Base-by-base conservation (phyloP, 2,113 vertebrate genomes). In the Gallinago media region DNA sequence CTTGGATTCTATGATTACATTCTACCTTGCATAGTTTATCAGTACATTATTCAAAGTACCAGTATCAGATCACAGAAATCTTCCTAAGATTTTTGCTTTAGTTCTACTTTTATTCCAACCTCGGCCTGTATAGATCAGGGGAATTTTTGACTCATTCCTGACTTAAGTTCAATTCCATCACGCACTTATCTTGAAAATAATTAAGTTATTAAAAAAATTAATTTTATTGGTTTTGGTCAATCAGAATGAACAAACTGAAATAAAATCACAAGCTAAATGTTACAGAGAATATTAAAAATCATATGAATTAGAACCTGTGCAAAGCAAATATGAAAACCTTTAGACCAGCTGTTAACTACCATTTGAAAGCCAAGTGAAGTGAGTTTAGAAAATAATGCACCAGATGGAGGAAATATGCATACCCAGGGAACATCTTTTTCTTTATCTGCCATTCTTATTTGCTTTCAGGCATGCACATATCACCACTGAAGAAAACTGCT, bases 311-410 rank as follows among this genome's bases (percentile, higher is more conserved):
- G 87, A 94, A 86, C 4, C 0, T 84, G 84, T 71, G n/a, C 34
- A 97, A 96, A 92, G 23, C 77, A 97, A 97, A 97, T 84, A 97
- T 36, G 82, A 97, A 97, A 98, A 97, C 89, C 94, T 98, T 98
- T 97, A 97, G 50, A 96, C 85, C 97, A 98, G 96, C 97, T 98
- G 97, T 97, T 98, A 97, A 62, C 46, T 97, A 98, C 86, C 94
- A 97, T 98, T 97, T 98, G 87, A 97, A 98, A 98, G 94, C 61
- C 92, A 98, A 98, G 96, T 96, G 49, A 98, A 98, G 46, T 83
- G 88, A 94, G 42, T 94, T 96, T 91, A 36, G 88, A 96, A 96
- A 97, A 97, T 88, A 98, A 96, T 92, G 46, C 31, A 98, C 79
- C 98, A 98, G 97, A 98, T 98, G 97, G 97, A 98, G 72, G 81